Evolutionary conservation across 1,140 invertebrate species (phyloP), one percentile per base, ranked within the genome.

Genomic region (Sipha flava): DNA sequence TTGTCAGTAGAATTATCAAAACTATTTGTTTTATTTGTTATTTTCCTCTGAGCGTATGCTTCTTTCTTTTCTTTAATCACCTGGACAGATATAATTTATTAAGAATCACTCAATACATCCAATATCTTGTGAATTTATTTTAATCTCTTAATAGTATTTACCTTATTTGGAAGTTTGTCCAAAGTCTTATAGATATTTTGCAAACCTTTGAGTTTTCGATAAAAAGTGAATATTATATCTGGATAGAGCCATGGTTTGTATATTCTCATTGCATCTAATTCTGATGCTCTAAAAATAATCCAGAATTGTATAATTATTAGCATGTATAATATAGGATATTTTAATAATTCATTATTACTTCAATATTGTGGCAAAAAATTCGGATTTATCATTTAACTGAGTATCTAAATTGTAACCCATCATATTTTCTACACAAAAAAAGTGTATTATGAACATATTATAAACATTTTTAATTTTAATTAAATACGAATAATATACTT

Each of bases 341-440:
- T 80, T 31, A 7, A 37, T 81, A 29, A 21, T 75, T 81, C 16
- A n/a, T 12, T 26, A 12, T 34, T 80, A 82, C 81, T 79, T 82
- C 14, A 59, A 66, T 37, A 83, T 59, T 7, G 82, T 81, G 54
- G 43, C 23, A 5, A 72, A 79, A 47, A 83, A 83, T 64, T 83
- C 82, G 12, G n/a, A 21, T 2, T n/a, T 9, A 52, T 2, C 3
- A 10, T 52, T 2, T 52, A 21, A 23, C 0, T 23, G 49, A 21
- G 6, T 23, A 10, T 52, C 49, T 3, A 52, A 21, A 52, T 23
- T 52, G 21, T 52, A 52, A 52, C 49, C 49, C 49, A 96, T 95
- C 14, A 94, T 92, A 23, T 92, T 92, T 87, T 96, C 93, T 91
- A 83, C 3, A 87, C 81, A 34, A 16, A 45, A 14, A n/a, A n/a